Conservation (phyloP, 92 coral and sea anemone genomes). For the Anthopleura xanthogrammica region DNA sequence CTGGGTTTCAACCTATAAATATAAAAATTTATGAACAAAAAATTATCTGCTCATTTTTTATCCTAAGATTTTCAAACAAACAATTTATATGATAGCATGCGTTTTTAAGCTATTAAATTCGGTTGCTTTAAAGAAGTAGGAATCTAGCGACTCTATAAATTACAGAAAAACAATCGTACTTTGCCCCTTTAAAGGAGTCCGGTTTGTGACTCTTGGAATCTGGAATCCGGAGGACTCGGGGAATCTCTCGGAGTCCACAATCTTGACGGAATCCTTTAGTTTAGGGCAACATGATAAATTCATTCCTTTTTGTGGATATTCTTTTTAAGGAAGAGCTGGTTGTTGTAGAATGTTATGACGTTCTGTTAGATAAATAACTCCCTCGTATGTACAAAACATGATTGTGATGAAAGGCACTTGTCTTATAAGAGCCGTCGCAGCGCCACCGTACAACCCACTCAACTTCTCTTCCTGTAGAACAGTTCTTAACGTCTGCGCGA, state of each 20-base stretch:
- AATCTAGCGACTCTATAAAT: too few relatives aligned
- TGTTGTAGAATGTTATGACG: neutral
- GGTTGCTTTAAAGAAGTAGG: too few relatives aligned
- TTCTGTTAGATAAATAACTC: constrained; percentile 67
- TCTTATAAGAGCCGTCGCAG: constrained; percentile 78
- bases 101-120: too few relatives aligned
- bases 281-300: neutral
- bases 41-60: too few relatives aligned
- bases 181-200: too few relatives aligned
- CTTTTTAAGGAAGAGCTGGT: neutral
- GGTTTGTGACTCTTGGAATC: too few relatives aligned
- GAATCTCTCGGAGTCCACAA: neutral
- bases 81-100: too few relatives aligned
- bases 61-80: too few relatives aligned
- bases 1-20: too few relatives aligned
- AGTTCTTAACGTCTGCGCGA: constrained; percentile 69
- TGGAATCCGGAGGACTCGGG: neutral
- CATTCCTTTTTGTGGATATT: neutral
- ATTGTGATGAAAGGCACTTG: constrained; percentile 90
- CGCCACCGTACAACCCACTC: constrained; percentile 81
- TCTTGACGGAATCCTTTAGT: neutral
- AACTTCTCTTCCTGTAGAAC: constrained; percentile 81
- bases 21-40: too few relatives aligned
- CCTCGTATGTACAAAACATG: constrained; percentile 85
- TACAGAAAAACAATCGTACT: too few relatives aligned